Conservation (phyloP, 2,113 vertebrate species). For the Mustelus asterias region DNA sequence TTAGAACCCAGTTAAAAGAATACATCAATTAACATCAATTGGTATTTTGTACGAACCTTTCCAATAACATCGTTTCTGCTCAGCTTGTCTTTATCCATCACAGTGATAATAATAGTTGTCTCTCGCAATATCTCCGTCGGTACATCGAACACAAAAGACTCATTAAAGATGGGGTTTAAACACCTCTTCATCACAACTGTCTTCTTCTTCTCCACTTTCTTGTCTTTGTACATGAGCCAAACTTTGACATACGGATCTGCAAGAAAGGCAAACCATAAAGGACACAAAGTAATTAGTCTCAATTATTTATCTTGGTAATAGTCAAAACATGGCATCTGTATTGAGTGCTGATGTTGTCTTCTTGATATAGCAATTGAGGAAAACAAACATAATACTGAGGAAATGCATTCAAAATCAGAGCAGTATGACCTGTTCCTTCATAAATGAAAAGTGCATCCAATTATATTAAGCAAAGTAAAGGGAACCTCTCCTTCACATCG, state of each 20-base stretch:
- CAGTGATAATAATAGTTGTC: slow-evolving; percentile 97
- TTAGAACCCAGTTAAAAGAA: no score
- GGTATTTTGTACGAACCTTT: slow-evolving; percentile 66
- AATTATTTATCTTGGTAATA: not conserved
- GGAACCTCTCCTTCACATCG: not conserved
- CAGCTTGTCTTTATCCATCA: slow-evolving; percentile 97
- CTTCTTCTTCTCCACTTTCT: slow-evolving; percentile 97
- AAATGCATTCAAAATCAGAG: not conserved
- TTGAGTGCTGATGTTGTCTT: not conserved
- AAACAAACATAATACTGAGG: not conserved
- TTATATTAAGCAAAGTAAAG: not conserved
- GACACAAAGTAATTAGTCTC: not conserved
- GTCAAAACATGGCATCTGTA: not conserved
- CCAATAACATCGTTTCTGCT: slow-evolving; percentile 98
- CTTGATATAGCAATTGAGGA: not conserved
- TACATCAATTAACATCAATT: not conserved
- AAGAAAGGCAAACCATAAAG: not conserved
- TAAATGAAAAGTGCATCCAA: not conserved
- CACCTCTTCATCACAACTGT: slow-evolving; percentile 93
- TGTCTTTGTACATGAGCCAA: slow-evolving; percentile 99
- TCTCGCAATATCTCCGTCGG: slow-evolving; percentile 92
- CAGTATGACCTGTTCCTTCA: not conserved
- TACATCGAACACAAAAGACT: slow-evolving; percentile 94
- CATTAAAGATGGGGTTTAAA: slow-evolving; percentile 94
- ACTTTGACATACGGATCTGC: slow-evolving; percentile 96